These are phyloP conservation scores for Trichosurus vulpecula DNA, from an alignment of 2,797 vertebrate genomes.

Conservation along the genomic window DNA sequence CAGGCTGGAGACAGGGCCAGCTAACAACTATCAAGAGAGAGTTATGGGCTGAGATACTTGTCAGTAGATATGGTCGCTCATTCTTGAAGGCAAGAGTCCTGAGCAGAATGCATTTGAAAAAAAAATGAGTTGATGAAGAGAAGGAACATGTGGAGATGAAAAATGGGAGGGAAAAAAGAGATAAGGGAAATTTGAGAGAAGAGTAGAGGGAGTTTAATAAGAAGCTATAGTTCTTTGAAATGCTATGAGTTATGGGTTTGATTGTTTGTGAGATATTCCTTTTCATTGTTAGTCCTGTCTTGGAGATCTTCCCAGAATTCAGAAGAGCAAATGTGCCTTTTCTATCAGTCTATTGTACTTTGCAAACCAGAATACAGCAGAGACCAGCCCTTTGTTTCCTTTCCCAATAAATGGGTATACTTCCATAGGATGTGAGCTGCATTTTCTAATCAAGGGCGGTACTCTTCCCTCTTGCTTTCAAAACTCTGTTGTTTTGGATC, in stretches of 20 bases:
- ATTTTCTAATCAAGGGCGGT: neutral
- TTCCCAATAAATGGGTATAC: neutral
- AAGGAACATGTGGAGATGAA: neutral
- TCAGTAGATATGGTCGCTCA: neutral
- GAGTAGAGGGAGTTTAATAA: neutral
- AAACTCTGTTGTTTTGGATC: neutral
- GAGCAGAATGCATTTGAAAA: neutral
- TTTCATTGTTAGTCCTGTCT: neutral
- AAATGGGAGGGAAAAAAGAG: too few relatives aligned
- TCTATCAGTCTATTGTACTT: neutral
- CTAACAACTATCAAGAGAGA: neutral
- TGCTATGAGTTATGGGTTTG: neutral
- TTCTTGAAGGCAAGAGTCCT: neutral
- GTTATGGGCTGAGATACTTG: neutral
- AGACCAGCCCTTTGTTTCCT: neutral
- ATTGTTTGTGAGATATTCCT: accelerated
- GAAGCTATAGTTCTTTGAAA: neutral
- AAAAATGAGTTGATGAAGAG: neutral
- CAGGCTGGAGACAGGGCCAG: neutral
- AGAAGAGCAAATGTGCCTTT: neutral
- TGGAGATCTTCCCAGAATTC: neutral
- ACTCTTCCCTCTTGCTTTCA: neutral
- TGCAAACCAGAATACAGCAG: neutral
- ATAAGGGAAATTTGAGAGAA: neutral
- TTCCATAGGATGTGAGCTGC: neutral